Conservation (phyloP, 2,113 vertebrate genomes). For the Gopherus flavomarginatus region DNA sequence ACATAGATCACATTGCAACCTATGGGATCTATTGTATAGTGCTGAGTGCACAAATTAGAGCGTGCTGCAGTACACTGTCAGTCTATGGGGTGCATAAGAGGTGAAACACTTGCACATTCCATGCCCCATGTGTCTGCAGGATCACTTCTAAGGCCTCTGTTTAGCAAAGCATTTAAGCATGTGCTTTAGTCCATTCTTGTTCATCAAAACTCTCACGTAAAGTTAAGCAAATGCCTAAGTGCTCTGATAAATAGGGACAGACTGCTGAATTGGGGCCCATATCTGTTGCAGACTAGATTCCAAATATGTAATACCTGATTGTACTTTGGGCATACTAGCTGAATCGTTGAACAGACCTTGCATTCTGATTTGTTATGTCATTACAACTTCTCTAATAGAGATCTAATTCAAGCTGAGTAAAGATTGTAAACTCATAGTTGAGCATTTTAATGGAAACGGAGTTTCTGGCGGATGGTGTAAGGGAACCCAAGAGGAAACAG, state of each 20-base stretch:
- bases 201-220: background rate
- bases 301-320: background rate
- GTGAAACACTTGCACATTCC: background rate
- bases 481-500: background rate
- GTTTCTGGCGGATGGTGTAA: background rate
- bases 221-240: background rate
- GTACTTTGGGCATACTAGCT: background rate
- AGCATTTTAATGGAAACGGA: background rate
- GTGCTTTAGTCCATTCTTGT: background rate
- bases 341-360: background rate
- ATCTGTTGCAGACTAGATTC: background rate
- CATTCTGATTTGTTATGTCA: background rate
- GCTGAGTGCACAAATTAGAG: background rate
- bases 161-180: background rate
- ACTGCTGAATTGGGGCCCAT: background rate
- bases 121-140: accelerated
- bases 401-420: background rate
- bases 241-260: background rate
- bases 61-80: background rate
- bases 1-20: background rate
- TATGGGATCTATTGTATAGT: background rate
- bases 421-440: background rate
- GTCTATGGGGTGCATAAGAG: background rate
- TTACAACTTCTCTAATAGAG: accelerated
- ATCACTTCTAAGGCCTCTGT: background rate